Conservation (phyloP, 2,113 vertebrate genomes). For the Fulmarus glacialis region DNA sequence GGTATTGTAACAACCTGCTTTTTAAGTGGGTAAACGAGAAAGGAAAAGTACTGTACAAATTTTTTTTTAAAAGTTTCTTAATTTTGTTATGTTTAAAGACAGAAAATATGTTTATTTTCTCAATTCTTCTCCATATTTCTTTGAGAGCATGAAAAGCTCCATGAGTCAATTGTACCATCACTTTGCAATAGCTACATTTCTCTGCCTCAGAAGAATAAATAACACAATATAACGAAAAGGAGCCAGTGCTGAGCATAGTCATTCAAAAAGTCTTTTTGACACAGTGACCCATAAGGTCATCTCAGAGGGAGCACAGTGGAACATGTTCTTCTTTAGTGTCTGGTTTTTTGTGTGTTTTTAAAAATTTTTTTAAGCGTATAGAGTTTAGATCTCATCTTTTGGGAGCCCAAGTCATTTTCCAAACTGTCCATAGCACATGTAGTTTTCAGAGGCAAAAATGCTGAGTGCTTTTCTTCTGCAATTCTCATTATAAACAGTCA, state of each 20-base stretch:
- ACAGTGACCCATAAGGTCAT: background rate
- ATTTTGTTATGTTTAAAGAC: background rate
- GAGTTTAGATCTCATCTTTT: background rate
- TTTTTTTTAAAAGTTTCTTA: background rate
- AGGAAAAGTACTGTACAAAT: background rate
- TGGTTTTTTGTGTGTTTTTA: background rate
- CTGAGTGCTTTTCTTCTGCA: background rate
- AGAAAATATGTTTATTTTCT: background rate
- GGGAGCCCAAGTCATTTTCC: background rate
- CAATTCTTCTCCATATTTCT: background rate
- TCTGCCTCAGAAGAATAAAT: background rate
- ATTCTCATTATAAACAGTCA: background rate
- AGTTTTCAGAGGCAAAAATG: background rate
- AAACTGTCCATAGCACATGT: background rate
- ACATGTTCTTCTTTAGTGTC: background rate
- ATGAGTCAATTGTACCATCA: background rate
- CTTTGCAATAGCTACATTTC: background rate
- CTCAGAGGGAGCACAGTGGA: background rate
- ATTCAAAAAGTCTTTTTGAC: background rate
- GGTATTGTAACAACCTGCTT: background rate
- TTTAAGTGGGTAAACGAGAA: background rate
- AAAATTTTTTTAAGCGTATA: accelerated
- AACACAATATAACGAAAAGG: background rate
- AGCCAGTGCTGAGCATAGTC: background rate
- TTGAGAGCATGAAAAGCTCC: background rate